Evolutionary conservation across 2,113 vertebrate species (phyloP), one percentile per base, ranked within the genome.

Genomic region (Ptilonorhynchus violaceus): DNA sequence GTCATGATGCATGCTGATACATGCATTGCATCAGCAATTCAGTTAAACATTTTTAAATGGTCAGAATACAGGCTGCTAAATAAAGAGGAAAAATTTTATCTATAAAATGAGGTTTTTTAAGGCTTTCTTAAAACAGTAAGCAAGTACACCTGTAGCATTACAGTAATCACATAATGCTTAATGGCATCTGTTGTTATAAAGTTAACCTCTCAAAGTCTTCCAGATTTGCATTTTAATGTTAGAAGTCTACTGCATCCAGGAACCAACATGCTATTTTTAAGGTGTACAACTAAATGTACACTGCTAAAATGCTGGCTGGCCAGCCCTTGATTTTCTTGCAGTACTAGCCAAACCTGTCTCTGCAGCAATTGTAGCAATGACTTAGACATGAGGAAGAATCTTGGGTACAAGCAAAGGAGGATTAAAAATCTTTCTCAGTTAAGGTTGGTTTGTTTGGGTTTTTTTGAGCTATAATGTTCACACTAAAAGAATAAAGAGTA

Each of bases 281-380:
- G 53, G 21, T 56, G 17, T n/a, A 62, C 3, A 31, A 6, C 13
- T 66, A 66, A 78, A 56, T 69, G 21, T 84, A 63, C 19, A 37
- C 31, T 81, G 39, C 58, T 73, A 80, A 92, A 92, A 84, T 63
- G 12, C 35, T 19, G 15, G 14, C 17, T 81, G 50, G 44, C 16
- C 50, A 89, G 30, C 15, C 37, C 72, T 93, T 70, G 33, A 80
- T 84, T 93, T 96, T 91, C 91, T 86, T 89, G 91, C 55, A 64
- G 39, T 67, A 84, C 92, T 77, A 90, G 94, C 50, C 83, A 91
- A 92, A 96, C 93, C 64, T 92, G 73, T 84, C 89, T 63, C 7
- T 63, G 39, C 56, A 83, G 83, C 47, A 94, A 70, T 7, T 76
- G 55, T 53, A 92, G 41, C 22, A 69, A 74, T 44, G 60, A 81